These are phyloP conservation scores for Phalloptychus januarius DNA, from an alignment of 2,797 vertebrate species.

Conservation along the genomic window DNA sequence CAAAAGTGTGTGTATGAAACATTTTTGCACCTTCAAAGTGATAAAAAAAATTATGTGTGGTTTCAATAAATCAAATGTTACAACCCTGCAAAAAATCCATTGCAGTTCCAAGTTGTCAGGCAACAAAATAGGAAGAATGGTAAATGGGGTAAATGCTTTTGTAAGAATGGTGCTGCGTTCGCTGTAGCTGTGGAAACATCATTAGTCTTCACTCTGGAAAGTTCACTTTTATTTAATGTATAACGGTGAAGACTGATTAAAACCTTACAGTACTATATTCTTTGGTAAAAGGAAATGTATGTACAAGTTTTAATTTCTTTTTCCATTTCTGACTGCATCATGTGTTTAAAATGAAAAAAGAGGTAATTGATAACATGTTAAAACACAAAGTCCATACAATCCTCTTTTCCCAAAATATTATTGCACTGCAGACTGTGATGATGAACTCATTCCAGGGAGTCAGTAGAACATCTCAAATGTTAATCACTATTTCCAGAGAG, in stretches of 20 bases:
- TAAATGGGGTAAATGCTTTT: neutral
- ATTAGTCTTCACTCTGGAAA: neutral
- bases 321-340: constrained; percentile 14
- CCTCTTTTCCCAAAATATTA: constrained; percentile 10
- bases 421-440: constrained; percentile 30
- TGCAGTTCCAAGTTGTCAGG: constrained; percentile 2
- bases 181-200: constrained; percentile 7
- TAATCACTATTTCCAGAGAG: constrained; percentile 42
- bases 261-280: neutral
- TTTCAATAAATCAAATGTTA: neutral
- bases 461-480: constrained; percentile 52
- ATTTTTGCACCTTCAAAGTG: neutral
- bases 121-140: constrained; percentile 12
- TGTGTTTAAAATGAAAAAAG: constrained; percentile 11
- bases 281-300: neutral
- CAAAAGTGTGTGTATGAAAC: neutral
- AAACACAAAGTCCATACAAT: constrained; percentile 1
- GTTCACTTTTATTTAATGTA: neutral
- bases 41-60: neutral
- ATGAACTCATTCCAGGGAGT: constrained; percentile 43
- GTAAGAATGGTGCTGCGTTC: neutral
- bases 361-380: constrained; percentile 2
- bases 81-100: neutral
- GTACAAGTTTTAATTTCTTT: neutral
- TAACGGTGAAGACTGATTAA: constrained; percentile 2